Conservation (phyloP, 2,888 invertebrate species). For the Lypha dubia region DNA sequence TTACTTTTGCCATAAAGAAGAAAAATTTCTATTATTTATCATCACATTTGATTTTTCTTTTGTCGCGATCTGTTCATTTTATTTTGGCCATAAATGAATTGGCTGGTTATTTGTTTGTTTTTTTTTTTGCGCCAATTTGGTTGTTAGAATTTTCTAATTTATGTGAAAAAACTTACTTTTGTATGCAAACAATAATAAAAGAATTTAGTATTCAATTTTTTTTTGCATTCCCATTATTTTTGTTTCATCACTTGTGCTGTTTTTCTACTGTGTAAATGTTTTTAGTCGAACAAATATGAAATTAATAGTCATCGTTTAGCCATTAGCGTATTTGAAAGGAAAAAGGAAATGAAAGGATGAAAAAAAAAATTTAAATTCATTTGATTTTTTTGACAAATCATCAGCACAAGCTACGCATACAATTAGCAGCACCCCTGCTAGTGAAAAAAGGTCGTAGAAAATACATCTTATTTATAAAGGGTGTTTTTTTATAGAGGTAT, state of each 20-base stretch:
- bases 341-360: neutral
- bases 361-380: too few species aligned
- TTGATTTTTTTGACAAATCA: too few species aligned
- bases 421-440: too few species aligned
- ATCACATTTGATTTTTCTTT: constrained; percentile 6
- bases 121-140: neutral
- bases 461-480: too few species aligned
- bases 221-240: neutral
- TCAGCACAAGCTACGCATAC: too few species aligned
- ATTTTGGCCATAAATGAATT: constrained; percentile 21
- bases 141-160: constrained; percentile 40
- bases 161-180: neutral
- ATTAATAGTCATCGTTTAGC: constrained; percentile 70
- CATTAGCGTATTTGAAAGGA: constrained; percentile 47
- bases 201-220: neutral
- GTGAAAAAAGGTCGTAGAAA: too few species aligned
- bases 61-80: neutral
- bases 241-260: constrained; percentile 22
- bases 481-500: too few species aligned
- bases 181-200: neutral
- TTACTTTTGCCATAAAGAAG: constrained; percentile 5
- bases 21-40: constrained; percentile 38
- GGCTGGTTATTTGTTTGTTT: neutral
- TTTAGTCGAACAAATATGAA: constrained; percentile 58
- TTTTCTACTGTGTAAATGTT: constrained; percentile 14